These are phyloP conservation scores for Centropus bengalensis DNA, from an alignment of 2,113 vertebrate species.

Conservation along the genomic window DNA sequence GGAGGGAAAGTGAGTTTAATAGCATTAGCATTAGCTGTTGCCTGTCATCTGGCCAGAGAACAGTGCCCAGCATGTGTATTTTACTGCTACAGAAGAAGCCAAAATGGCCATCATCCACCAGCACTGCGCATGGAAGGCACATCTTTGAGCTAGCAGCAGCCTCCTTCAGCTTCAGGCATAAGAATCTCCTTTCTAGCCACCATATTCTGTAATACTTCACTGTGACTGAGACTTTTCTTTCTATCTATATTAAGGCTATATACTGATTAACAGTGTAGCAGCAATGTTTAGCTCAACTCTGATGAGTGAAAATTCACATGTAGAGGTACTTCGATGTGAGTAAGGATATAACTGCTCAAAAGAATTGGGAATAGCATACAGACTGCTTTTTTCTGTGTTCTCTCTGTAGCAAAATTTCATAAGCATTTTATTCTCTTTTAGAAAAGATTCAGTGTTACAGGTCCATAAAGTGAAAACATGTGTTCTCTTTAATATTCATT, in stretches of 20 bases:
- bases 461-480: constrained; percentile 63
- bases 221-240: background rate
- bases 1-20: constrained; percentile 12
- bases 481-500: constrained; percentile 55
- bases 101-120: background rate
- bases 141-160: background rate
- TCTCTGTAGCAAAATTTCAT: constrained; percentile 35
- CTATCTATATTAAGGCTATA: background rate
- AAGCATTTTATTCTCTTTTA: constrained; percentile 46
- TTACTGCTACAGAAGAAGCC: background rate
- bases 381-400: background rate
- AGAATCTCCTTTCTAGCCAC: background rate
- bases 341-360: background rate
- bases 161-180: background rate
- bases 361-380: background rate
- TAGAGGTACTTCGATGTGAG: background rate
- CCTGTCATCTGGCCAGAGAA: constrained; percentile 30
- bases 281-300: background rate
- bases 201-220: background rate
- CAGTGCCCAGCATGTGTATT: background rate
- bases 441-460: constrained; percentile 49
- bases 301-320: background rate
- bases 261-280: background rate
- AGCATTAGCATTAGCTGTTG: constrained; percentile 8
- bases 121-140: background rate